Evolutionary conservation across 2,888 invertebrate species (phyloP), one percentile per base, ranked within the genome.

Genomic region (Sminthurinus aureus): DNA sequence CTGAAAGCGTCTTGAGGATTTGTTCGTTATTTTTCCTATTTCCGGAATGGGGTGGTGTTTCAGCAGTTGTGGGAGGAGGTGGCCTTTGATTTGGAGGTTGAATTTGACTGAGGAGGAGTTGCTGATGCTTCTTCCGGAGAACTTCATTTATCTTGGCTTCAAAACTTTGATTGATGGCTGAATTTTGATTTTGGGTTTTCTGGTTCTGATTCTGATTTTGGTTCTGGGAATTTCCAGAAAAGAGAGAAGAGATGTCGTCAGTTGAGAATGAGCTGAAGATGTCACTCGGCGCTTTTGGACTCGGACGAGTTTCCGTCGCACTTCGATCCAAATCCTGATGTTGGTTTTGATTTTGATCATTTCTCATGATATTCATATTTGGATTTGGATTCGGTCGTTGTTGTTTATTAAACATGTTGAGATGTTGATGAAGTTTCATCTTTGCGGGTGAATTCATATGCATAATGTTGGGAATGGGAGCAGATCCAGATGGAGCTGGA

Each of bases 191-290:
- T 26, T 24, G 71, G 24, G 24, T 71, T 11, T 12, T 13, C 20
- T 78, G 18, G 22, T 15, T 24, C 69, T 38, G 67, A 6, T 79
- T 18, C 0, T 58, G 13, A 9, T 67, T 51, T n/a, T 76, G 51
- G n/a, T 52, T 79, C 3, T 64, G 38, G 24, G 18, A 52, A 22
- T 51, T 13, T 13, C 52, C 18, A 1, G 79, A 79, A 24, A 83
- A 79, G 3, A 83, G 75, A 20, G 83, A 83, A 3, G 83, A 79
- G 66, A 83, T 83, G 20, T 52, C 83, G 66, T 83, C 83, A 6
- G 79, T 83, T 73, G 79, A 74, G 38, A 38, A n/a, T 11, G 79
- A 22, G 24, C 83, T 83, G 18, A 74, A 66, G 11, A 73, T 38
- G 51, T 67, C 71, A 38, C 6, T 38, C 3, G 38, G 38, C 6